Evolutionary conservation across 2,113 vertebrate genomes (phyloP).

Genomic region (Ptilonorhynchus violaceus): DNA sequence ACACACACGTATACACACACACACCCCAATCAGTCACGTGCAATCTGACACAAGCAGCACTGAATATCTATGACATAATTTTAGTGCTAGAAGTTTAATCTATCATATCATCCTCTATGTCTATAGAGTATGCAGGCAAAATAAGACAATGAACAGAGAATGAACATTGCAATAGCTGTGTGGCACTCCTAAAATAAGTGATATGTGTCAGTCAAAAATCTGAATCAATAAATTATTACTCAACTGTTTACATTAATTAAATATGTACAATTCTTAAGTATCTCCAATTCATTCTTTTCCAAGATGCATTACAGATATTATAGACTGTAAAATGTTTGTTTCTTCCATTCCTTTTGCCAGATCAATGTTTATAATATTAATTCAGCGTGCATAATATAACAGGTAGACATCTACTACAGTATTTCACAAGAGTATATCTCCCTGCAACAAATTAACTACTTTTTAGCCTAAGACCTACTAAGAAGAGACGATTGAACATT

Average conservation of each 20-base stretch:
- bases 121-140: neutral
- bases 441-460: neutral
- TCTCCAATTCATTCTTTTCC: neutral
- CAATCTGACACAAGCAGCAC: neutral
- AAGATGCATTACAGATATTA: neutral
- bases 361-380: neutral
- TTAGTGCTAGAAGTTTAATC: neutral
- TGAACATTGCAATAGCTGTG: neutral
- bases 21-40: fast-evolving
- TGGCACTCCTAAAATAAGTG: neutral
- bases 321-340: neutral
- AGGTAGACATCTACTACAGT: neutral
- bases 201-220: neutral
- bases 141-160: neutral
- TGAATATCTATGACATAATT: neutral
- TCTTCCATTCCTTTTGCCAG: neutral
- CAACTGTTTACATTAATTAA: neutral
- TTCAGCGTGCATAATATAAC: neutral
- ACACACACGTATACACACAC: neutral
- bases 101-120: neutral
- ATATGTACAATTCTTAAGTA: neutral
- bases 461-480: neutral
- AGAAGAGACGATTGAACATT: neutral
- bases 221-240: neutral
- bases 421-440: neutral